Evolutionary conservation across 2,888 invertebrate genomes (phyloP).

Genomic region (Agrotis clavis): DNA sequence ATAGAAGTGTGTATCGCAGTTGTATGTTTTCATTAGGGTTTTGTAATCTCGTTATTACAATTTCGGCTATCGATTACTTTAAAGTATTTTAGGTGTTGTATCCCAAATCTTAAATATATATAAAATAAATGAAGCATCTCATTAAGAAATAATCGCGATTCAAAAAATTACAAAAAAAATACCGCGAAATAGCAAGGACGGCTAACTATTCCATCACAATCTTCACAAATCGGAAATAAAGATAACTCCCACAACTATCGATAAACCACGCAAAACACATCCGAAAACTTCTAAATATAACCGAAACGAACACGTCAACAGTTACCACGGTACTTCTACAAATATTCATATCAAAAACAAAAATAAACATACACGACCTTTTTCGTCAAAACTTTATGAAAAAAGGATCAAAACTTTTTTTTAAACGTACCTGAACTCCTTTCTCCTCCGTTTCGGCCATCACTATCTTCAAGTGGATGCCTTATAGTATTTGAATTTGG

Average conservation of each 20-base stretch:
- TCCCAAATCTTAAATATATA: too few species aligned
- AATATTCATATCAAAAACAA: slow-evolving; percentile 35
- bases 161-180: neutral
- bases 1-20: neutral
- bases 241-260: slow-evolving; percentile 13
- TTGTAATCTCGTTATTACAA: slow-evolving; percentile 7
- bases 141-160: neutral
- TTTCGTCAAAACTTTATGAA: neutral
- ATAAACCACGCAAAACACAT: slow-evolving; percentile 47
- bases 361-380: neutral
- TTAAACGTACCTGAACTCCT: slow-evolving; percentile 77
- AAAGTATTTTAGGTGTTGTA: neutral
- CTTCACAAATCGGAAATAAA: slow-evolving; percentile 36
- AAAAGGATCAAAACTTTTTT: slow-evolving; percentile 6
- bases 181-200: neutral
- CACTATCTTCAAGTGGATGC: slow-evolving; percentile 29
- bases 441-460: slow-evolving; percentile 82
- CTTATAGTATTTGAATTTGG: slow-evolving; percentile 27
- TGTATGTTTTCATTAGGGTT: slow-evolving; percentile 10
- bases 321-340: slow-evolving; percentile 23
- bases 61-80: neutral
- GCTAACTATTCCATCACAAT: neutral
- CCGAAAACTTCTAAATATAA: slow-evolving; percentile 58
- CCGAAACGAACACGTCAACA: slow-evolving; percentile 39
- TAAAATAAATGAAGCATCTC: too few species aligned